Conservation (phyloP, 2,888 invertebrate species). For the Zaprionus obscuricornis region DNA sequence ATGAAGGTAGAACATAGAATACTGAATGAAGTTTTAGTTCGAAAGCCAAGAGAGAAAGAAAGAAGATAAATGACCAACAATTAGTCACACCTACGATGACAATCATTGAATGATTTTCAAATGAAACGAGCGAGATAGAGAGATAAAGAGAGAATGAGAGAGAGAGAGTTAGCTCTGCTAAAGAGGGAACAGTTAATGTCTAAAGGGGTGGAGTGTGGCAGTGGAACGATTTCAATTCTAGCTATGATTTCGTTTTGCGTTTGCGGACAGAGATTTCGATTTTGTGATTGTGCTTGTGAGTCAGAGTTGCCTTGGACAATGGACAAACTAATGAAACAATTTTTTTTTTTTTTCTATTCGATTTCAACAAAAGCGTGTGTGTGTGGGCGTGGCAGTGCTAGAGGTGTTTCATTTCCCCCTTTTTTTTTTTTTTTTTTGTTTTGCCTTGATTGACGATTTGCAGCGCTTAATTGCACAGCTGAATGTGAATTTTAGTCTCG, state of each 20-base stretch:
- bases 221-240: conserved; percentile 8
- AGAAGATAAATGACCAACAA: conserved; percentile 77
- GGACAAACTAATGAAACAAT: conserved; percentile 68
- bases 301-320: conserved; percentile 46
- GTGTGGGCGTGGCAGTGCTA: conserved; percentile 35
- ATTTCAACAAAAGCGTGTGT: conserved; percentile 15
- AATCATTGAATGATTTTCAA: conserved; percentile 72
- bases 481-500: background rate
- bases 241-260: conserved; percentile 10
- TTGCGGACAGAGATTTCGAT: conserved; percentile 16
- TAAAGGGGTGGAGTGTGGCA: no score
- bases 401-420: no score
- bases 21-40: background rate
- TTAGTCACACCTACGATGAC: conserved; percentile 79
- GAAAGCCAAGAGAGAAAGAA: conserved; percentile 36
- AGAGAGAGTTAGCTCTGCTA: no score
- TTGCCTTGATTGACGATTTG: no score
- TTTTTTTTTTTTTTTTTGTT: no score
- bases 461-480: conserved; percentile 48
- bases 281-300: conserved; percentile 15
- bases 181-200: background rate
- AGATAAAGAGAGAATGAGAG: background rate
- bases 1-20: background rate
- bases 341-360: conserved; percentile 12
- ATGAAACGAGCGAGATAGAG: no score